Percentiles rank a stretch among this genome's conserved stretches.
These are phyloP conservation scores for Scotopteryx bipunctaria DNA, from an alignment of 2,888 invertebrate species.

Conservation along the genomic window DNA sequence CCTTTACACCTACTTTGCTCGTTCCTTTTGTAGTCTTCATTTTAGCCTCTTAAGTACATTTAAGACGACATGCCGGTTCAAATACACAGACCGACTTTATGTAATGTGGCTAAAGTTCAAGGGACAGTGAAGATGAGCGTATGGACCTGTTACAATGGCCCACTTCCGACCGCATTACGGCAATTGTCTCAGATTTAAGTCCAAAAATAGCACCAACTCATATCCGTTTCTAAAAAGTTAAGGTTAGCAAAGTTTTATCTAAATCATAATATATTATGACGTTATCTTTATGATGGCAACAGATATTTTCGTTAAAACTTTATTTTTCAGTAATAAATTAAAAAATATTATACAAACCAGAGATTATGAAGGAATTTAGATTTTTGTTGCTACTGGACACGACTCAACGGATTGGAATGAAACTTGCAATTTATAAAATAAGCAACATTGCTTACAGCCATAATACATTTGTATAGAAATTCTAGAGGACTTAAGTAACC, in stretches of 20 bases:
- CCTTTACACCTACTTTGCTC: constrained; percentile 10
- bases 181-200: constrained; percentile 38
- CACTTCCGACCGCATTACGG: constrained; percentile 37
- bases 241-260: constrained; percentile 24
- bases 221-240: constrained; percentile 30
- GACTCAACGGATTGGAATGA: too few relatives aligned
- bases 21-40: constrained; percentile 6
- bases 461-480: too few relatives aligned
- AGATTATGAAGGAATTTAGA: too few relatives aligned
- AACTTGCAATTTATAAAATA: too few relatives aligned
- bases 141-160: constrained; percentile 31
- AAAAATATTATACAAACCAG: too few relatives aligned
- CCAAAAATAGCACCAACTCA: constrained; percentile 33
- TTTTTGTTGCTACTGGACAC: too few relatives aligned
- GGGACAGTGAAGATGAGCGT: constrained; percentile 31
- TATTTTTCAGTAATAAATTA: too few relatives aligned
- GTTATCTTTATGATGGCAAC: too few relatives aligned
- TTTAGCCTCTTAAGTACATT: constrained; percentile 12
- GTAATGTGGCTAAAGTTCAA: constrained; percentile 32
- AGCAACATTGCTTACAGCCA: too few relatives aligned
- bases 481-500: too few relatives aligned
- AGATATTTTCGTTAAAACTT: too few relatives aligned
- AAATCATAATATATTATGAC: too few relatives aligned
- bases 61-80: constrained; percentile 7
- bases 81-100: not conserved